Conservation (phyloP, 2,797 vertebrate genomes). For the Gymnoscopelus braueri region DNA sequence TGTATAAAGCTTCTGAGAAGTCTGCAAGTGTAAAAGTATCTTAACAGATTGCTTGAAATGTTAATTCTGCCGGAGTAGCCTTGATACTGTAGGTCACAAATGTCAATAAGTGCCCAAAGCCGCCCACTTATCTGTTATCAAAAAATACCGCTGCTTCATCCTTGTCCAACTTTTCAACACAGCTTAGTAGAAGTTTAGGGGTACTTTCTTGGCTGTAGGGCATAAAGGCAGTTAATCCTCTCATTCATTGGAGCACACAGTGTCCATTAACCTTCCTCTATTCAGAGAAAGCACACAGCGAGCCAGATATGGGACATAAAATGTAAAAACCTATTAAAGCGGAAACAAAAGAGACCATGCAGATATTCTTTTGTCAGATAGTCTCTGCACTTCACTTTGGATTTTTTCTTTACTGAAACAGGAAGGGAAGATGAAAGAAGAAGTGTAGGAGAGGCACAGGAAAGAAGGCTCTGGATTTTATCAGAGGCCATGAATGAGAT, state of each 20-base stretch:
- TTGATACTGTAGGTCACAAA: neutral
- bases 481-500: too few relatives aligned
- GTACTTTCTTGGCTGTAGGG: slow-evolving; percentile 10
- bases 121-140: neutral
- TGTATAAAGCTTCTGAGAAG: too few relatives aligned
- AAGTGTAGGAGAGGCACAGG: too few relatives aligned
- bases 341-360: slow-evolving; percentile 24
- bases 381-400: too few relatives aligned
- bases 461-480: too few relatives aligned
- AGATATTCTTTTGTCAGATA: too few relatives aligned
- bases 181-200: slow-evolving; percentile 12
- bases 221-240: slow-evolving; percentile 45
- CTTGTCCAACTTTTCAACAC: neutral
- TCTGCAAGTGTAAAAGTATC: slow-evolving; percentile 5
- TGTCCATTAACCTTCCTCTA: slow-evolving; percentile 64
- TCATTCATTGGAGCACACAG: slow-evolving; percentile 25
- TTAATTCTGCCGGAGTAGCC: slow-evolving; percentile 2
- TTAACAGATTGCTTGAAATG: slow-evolving; percentile 18
- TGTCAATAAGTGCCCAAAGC: neutral
- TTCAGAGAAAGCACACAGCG: slow-evolving; percentile 38
- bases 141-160: neutral
- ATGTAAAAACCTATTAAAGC: slow-evolving; percentile 36
- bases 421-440: too few relatives aligned
- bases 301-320: slow-evolving; percentile 27
- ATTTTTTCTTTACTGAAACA: too few relatives aligned